These are phyloP conservation scores for Lemur catta DNA, from an alignment of 2,797 vertebrate genomes.

Conservation along the genomic window DNA sequence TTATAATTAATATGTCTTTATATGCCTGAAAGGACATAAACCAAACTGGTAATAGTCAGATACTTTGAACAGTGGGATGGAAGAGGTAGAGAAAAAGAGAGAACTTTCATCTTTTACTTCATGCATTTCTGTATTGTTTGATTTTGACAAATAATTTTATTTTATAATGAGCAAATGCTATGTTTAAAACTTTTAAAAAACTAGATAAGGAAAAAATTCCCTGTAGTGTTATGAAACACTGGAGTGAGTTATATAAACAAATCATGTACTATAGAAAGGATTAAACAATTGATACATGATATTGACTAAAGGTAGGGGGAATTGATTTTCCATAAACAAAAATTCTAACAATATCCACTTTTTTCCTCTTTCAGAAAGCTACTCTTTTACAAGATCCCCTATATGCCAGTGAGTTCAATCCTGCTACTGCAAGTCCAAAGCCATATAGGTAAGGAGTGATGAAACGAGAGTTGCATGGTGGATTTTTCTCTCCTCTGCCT, in stretches of 20 bases:
- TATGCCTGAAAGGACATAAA: not conserved
- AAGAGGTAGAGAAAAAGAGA: not conserved
- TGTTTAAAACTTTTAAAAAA: slow-evolving; percentile 4
- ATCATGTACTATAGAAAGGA: not conserved
- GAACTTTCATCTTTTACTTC: not conserved
- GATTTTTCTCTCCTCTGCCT: not conserved
- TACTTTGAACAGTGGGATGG: not conserved
- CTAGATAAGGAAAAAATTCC: not conserved
- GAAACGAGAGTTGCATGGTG: rapidly evolving
- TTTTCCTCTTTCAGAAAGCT: slow-evolving; percentile 64
- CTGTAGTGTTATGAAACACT: not conserved
- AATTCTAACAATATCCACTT: not conserved
- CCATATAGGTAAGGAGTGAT: slow-evolving; percentile 64
- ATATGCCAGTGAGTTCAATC: not conserved
- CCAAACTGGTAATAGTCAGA: not conserved
- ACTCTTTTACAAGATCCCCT: slow-evolving; percentile 72
- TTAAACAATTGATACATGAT: not conserved
- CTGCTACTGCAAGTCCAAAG: slow-evolving; percentile 21
- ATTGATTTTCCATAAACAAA: slow-evolving; percentile 23
- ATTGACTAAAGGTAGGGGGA: not conserved
- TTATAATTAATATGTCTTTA: slow-evolving; percentile 9
- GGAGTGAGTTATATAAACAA: not conserved
- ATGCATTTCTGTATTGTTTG: not conserved
- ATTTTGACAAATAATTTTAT: slow-evolving; percentile 14
- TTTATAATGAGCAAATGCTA: not conserved